Percentiles rank a stretch among this genome's conserved stretches.
phyloP scores from a whole-genome alignment of 2,888 invertebrate species.

The Sicus ferrugineus region DNA sequence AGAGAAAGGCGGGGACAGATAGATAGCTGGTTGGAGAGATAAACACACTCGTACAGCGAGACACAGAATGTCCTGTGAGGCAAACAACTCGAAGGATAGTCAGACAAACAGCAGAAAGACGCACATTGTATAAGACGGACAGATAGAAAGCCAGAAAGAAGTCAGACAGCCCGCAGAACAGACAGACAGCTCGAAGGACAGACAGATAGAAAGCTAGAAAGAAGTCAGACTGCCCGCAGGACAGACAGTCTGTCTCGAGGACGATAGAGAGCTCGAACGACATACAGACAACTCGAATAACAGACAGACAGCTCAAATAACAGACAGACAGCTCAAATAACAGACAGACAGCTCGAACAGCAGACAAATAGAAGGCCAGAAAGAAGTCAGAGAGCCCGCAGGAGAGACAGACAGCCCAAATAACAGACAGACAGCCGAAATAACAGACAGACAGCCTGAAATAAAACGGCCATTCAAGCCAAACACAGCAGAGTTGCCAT shows the following conservation, averaged over 20 bases:
- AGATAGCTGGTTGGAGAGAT: too few species aligned
- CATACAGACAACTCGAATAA: neutral
- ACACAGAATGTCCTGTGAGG: too few species aligned
- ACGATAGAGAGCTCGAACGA: neutral
- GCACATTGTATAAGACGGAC: too few species aligned
- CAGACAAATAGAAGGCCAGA: neutral
- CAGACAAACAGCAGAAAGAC: too few species aligned
- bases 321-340: too few species aligned
- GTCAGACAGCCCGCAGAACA: neutral
- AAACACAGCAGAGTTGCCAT: constrained; percentile 40
- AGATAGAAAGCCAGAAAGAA: too few species aligned
- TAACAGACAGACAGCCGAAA: neutral
- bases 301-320: neutral
- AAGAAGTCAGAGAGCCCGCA: neutral
- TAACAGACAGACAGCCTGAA: neutral
- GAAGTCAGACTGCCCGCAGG: neutral
- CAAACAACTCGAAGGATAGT: too few species aligned
- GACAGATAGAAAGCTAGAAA: too few species aligned
- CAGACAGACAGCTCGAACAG: neutral
- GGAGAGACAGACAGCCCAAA: neutral
- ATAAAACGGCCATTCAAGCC: neutral
- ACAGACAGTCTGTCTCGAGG: neutral
- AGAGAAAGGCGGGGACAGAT: too few species aligned
- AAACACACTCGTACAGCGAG: too few species aligned
- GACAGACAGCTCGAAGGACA: too few species aligned